These are phyloP conservation scores for Congeria kusceri DNA, from an alignment of 2,888 invertebrate genomes.

Conservation along the genomic window DNA sequence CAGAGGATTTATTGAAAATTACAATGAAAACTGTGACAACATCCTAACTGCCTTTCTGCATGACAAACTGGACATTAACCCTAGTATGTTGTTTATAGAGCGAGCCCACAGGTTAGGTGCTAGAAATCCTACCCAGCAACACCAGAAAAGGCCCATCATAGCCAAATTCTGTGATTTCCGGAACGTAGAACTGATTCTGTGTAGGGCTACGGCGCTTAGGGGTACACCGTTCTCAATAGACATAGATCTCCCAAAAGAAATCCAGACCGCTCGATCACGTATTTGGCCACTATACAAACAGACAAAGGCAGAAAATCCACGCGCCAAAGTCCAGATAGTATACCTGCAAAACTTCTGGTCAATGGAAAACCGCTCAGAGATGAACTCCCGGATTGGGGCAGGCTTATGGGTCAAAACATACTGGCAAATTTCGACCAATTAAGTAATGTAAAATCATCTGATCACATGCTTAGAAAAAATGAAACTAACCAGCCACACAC, in stretches of 20 bases:
- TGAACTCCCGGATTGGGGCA: no score
- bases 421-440: no score
- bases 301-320: neutral
- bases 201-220: conserved; percentile 9
- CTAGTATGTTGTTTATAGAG: neutral
- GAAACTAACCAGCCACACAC: no score
- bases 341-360: no score
- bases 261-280: conserved; percentile 18
- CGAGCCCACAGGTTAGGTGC: conserved; percentile 30
- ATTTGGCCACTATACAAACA: conserved; percentile 24
- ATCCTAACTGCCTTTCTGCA: conserved; percentile 1
- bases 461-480: no score
- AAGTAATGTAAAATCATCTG: no score
- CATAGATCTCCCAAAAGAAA: conserved; percentile 29
- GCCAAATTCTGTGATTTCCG: conserved; percentile 32
- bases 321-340: no score
- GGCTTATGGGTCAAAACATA: no score
- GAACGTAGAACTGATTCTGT: conserved; percentile 22
- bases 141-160: conserved; percentile 33
- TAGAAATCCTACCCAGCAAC: neutral
- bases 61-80: conserved; percentile 18
- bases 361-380: no score
- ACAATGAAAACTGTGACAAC: conserved; percentile 7
- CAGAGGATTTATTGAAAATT: conserved; percentile 7
- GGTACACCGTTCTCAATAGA: conserved; percentile 25